phyloP scores from a whole-genome alignment of 2,888 invertebrate species.

The Oscheius myriophilus region DNA sequence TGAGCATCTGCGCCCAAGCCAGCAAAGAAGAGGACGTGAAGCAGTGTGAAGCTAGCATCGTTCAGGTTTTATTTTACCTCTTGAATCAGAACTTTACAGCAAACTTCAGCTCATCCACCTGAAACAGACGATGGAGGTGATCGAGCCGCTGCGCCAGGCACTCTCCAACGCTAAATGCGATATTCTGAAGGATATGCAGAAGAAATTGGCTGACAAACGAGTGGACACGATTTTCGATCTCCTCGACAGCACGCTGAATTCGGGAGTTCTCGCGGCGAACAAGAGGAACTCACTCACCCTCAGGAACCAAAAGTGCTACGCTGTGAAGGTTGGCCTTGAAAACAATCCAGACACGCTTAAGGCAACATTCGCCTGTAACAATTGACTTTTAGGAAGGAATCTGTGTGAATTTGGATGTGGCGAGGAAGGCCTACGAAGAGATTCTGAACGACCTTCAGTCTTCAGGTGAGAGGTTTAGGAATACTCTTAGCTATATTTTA shows the following conservation, averaged over 20 bases:
- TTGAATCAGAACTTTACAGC: neutral
- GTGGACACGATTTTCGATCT: slow-evolving; percentile 74
- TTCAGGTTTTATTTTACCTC: slow-evolving; percentile 75
- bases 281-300: slow-evolving; percentile 48
- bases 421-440: slow-evolving; percentile 86
- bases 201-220: slow-evolving; percentile 73
- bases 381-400: slow-evolving; percentile 47
- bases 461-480: neutral
- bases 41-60: slow-evolving; percentile 81
- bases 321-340: slow-evolving; percentile 30
- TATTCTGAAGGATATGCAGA: slow-evolving; percentile 39
- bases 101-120: slow-evolving; percentile 71
- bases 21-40: slow-evolving; percentile 64
- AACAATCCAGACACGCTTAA: neutral
- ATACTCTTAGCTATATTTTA: neutral
- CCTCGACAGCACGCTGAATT: slow-evolving; percentile 76
- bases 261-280: slow-evolving; percentile 72
- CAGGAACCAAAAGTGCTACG: slow-evolving; percentile 52
- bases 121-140: slow-evolving; percentile 81
- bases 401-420: slow-evolving; percentile 84
- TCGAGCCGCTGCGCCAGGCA: slow-evolving; percentile 76
- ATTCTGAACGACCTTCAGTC: slow-evolving; percentile 74
- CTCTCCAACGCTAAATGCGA: slow-evolving; percentile 40
- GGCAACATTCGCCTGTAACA: neutral
- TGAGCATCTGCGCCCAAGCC: slow-evolving; percentile 75